Evolutionary conservation across 2,113 vertebrate genomes (phyloP), one percentile per base, ranked within the genome.

Genomic region (Lipotes vexillifer): DNA sequence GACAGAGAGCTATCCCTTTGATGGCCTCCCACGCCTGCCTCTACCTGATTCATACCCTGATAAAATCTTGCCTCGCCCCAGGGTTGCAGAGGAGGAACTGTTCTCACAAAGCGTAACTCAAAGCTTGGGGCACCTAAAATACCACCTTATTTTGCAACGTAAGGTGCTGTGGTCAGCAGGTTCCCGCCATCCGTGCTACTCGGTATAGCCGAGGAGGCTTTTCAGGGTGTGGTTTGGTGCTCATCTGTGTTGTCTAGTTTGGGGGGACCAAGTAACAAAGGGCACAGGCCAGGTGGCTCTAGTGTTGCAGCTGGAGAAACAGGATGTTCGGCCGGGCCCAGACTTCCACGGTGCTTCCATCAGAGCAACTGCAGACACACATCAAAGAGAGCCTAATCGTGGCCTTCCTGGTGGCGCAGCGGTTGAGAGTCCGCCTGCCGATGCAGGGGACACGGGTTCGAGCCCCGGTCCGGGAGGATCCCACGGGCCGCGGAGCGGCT

Each of bases 101-200:
- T 77, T 95, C 96, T 92, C 93, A 93, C 65, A 78, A 91, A 89
- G 71, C 38, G 1, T 80, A 94, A 83, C 74, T 96, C 78, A 96
- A 84, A 93, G 61, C 59, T 90, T 25, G 84, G 36, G 65, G 61
- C 68, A 82, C 36, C 59, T 33, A 88, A 77, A 77, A 63, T 59
- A 63, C 88, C 85, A 81, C 66, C 38, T 77, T 52, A 55, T 96
- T 95, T 92, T 93, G 66, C 36, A 95, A n/a, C 8, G 69, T 63
- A 46, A 27, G 29, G 38, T 49, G 10, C 81, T 92, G 36, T 12
- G 66, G 68, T 91, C 23, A 31, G 78, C 66, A 78, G 46, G 33
- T 77, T 96, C 31, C 81, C 92, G 78, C 65, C 33, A 55, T 55
- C 75, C 3, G 5, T 74, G 90, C 75, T 68, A 29, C 61, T 90